These are phyloP conservation scores for Arenaria interpres DNA, from an alignment of 2,113 vertebrate genomes.

Conservation along the genomic window DNA sequence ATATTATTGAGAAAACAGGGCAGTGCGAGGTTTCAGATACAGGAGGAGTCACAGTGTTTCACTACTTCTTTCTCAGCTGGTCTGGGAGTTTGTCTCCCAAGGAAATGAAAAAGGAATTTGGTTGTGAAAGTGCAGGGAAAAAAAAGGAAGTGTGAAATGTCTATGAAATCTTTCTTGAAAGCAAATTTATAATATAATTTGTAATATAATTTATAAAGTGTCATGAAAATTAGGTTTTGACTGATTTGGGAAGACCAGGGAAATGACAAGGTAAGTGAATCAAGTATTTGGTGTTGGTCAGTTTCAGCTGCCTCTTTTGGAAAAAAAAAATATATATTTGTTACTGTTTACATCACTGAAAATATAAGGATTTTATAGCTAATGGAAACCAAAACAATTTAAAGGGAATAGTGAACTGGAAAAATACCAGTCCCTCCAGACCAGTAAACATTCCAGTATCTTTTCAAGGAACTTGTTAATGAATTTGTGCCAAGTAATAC, in stretches of 20 bases:
- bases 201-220: background rate
- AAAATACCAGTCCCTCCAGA: constrained; percentile 33
- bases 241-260: background rate
- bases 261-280: background rate
- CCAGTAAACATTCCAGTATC: constrained; percentile 27
- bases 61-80: background rate
- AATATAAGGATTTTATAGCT: constrained; percentile 31
- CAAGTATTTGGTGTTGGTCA: background rate
- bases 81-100: background rate
- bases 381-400: constrained; percentile 34
- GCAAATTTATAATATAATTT: background rate
- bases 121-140: background rate
- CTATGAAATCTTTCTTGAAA: background rate
- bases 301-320: background rate
- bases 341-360: background rate
- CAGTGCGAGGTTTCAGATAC: background rate
- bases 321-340: background rate
- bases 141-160: background rate
- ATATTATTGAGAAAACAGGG: background rate
- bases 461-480: constrained; percentile 34
- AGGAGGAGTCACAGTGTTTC: background rate
- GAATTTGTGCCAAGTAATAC: constrained; percentile 30
- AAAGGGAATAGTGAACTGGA: constrained; percentile 23
- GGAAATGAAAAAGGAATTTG: background rate
- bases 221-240: background rate